Percentiles rank a stretch among this genome's conserved stretches.
These are phyloP conservation scores for Microtus obscurus DNA, from an alignment of 2,797 vertebrate genomes.

Conservation along the genomic window DNA sequence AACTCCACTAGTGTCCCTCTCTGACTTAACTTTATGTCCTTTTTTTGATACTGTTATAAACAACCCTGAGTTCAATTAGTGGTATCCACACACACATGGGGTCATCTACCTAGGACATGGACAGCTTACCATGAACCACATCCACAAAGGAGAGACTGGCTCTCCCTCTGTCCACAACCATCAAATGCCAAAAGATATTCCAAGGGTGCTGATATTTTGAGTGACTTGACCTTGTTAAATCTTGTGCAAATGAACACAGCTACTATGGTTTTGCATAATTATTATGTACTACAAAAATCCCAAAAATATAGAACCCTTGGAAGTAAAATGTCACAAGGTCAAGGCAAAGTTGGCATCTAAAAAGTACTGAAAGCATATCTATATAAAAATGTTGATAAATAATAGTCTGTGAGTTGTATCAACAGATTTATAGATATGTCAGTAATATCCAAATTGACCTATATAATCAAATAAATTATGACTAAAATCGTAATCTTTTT, in stretches of 20 bases:
- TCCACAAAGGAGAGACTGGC: background rate
- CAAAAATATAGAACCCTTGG: background rate
- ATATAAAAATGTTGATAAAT: background rate
- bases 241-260: background rate
- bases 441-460: background rate
- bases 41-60: background rate
- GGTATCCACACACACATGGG: background rate
- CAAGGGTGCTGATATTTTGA: background rate
- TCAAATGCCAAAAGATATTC: background rate
- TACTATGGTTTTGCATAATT: background rate
- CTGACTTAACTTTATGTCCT: background rate
- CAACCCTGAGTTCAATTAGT: background rate
- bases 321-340: background rate
- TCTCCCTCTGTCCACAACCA: background rate
- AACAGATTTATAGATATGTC: background rate
- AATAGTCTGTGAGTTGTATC: background rate
- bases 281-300: background rate
- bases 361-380: background rate
- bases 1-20: background rate
- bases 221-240: background rate
- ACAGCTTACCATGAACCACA: background rate
- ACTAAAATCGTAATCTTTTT: background rate
- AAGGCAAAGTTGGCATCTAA: background rate
- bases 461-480: background rate
- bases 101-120: background rate